Percentiles rank a stretch among this genome's conserved stretches.
Evolutionary conservation across 2,888 invertebrate species (phyloP).

Genomic region (Stictocephala bisonia): DNA sequence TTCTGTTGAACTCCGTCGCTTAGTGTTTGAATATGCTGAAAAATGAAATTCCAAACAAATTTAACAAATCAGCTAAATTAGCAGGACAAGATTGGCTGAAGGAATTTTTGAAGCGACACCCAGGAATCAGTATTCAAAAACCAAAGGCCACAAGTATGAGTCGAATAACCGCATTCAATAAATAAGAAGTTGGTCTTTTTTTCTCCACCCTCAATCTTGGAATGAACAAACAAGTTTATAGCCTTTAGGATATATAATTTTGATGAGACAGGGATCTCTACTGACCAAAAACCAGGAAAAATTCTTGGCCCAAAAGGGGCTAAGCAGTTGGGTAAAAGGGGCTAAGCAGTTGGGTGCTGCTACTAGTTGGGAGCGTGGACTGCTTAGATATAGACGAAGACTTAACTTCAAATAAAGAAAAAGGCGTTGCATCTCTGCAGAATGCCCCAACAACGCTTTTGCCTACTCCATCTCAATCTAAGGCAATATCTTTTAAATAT

Average conservation of each 20-base stretch:
- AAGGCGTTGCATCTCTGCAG: too few species aligned
- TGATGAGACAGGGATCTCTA: slow-evolving; percentile 64
- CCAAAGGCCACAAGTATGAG: slow-evolving; percentile 61
- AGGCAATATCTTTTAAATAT: neutral
- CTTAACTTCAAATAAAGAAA: too few species aligned
- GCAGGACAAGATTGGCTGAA: slow-evolving; percentile 54
- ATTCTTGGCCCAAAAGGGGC: slow-evolving; percentile 63
- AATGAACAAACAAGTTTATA: slow-evolving; percentile 51
- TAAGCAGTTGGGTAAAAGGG: too few species aligned
- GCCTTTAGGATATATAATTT: slow-evolving; percentile 62
- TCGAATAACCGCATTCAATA: slow-evolving; percentile 59
- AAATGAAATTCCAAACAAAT: slow-evolving; percentile 51
- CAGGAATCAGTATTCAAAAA: slow-evolving; percentile 55
- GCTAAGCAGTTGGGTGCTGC: slow-evolving; percentile 64
- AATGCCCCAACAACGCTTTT: neutral
- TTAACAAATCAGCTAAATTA: slow-evolving; percentile 33
- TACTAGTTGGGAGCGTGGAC: slow-evolving; percentile 62
- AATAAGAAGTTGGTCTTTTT: slow-evolving; percentile 57
- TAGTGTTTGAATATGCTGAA: slow-evolving; percentile 15
- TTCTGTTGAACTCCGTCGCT: neutral
- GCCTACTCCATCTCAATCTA: neutral
- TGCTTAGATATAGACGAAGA: slow-evolving; percentile 47
- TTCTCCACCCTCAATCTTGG: slow-evolving; percentile 54
- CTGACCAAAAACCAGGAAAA: slow-evolving; percentile 63
- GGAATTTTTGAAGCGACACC: slow-evolving; percentile 54